These are phyloP conservation scores for Proterorhinus semilunaris DNA, from an alignment of 2,113 vertebrate species.

Conservation along the genomic window DNA sequence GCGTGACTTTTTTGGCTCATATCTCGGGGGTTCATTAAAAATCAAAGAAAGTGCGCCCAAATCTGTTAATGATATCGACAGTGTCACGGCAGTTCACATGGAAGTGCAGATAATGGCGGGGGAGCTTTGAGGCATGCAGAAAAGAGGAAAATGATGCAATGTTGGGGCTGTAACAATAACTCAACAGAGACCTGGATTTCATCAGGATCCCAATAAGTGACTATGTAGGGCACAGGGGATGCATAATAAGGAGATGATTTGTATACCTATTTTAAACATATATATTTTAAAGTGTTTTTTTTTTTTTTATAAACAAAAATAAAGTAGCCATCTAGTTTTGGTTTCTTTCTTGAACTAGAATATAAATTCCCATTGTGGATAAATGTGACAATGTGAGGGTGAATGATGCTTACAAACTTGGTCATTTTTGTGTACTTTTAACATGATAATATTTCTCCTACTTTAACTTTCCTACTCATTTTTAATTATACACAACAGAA, in stretches of 20 bases:
- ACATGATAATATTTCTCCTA: too few relatives aligned
- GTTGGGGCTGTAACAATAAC: conserved; percentile 10
- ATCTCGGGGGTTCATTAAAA: conserved; percentile 31
- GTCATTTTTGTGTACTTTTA: conserved; percentile 2
- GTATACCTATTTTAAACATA: conserved; percentile 30
- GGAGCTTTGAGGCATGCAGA: background rate
- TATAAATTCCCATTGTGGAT: background rate
- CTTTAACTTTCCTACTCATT: too few relatives aligned
- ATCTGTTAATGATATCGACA: conserved; percentile 19
- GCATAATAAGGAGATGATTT: conserved; percentile 38
- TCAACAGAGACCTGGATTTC: conserved; percentile 22
- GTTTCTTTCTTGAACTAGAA: conserved; percentile 17
- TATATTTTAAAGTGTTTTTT: background rate
- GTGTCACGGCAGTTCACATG: conserved; percentile 18
- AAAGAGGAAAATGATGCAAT: conserved; percentile 6
- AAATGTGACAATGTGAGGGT: background rate
- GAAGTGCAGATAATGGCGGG: background rate
- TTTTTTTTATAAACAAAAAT: too few relatives aligned
- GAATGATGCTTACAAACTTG: background rate
- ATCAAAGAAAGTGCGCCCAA: conserved; percentile 1
- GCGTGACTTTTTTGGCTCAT: conserved; percentile 1
- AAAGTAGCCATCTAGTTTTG: too few relatives aligned
- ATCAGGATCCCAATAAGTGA: conserved; percentile 23
- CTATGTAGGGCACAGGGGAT: conserved; percentile 8
- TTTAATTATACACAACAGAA: too few relatives aligned